phyloP scores from a whole-genome alignment of 23 tunicate species.

The Halocynthia roretzi region DNA sequence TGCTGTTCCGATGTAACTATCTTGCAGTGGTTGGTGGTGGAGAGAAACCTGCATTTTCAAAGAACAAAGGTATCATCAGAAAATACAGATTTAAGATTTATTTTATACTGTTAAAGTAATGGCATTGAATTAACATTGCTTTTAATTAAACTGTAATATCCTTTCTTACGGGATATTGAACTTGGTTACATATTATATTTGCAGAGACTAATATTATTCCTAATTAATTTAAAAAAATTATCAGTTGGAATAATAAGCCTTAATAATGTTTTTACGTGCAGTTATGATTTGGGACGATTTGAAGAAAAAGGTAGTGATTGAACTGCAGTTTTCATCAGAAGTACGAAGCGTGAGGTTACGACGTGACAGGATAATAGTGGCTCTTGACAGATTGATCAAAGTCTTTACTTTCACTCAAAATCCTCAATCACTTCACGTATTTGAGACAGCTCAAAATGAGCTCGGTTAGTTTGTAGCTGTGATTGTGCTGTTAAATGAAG shows the following conservation, averaged over 20 bases:
- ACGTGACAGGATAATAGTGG: slow-evolving; percentile 87
- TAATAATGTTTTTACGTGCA: background rate
- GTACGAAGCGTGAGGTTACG: slow-evolving; percentile 73
- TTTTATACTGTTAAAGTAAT: background rate
- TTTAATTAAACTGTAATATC: background rate
- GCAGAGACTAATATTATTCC: background rate
- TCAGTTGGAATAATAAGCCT: too few relatives aligned
- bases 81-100: background rate
- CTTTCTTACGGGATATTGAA: background rate
- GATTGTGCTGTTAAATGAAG: too few relatives aligned
- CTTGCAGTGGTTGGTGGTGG: slow-evolving; percentile 91
- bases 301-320: slow-evolving; percentile 77
- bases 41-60: slow-evolving; percentile 65
- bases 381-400: slow-evolving; percentile 73
- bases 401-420: slow-evolving; percentile 91
- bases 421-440: slow-evolving; percentile 76
- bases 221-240: background rate
- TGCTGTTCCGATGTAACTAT: slow-evolving; percentile 93
- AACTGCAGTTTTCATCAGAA: slow-evolving; percentile 82
- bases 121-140: background rate
- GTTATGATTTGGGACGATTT: slow-evolving; percentile 92
- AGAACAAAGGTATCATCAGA: slow-evolving; percentile 41
- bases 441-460: slow-evolving; percentile 48
- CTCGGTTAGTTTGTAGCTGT: too few relatives aligned
- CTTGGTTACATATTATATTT: background rate